Evolutionary conservation across 2,797 vertebrate species (phyloP).

Genomic region (Delichon dasypus): DNA sequence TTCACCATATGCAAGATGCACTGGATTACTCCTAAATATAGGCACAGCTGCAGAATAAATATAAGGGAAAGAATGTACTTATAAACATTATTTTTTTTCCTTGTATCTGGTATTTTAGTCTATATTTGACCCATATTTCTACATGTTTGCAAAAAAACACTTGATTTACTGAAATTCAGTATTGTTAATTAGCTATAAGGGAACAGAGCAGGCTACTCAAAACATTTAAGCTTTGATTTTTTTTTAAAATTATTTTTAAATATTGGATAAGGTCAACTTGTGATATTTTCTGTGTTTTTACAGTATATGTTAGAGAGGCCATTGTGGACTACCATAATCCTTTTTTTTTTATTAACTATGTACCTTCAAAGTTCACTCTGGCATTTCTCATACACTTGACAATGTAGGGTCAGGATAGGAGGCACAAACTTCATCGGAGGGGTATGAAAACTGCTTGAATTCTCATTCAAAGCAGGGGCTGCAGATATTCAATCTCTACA

Average conservation of each 20-base stretch:
- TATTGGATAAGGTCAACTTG: background rate
- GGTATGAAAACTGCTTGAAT: background rate
- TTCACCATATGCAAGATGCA: background rate
- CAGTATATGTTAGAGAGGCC: background rate
- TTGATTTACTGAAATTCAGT: background rate
- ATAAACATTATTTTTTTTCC: background rate
- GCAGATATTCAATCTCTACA: background rate
- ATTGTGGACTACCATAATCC: slow-evolving; percentile 39
- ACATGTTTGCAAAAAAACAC: background rate
- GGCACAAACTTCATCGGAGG: background rate
- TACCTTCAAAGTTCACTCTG: slow-evolving; percentile 51
- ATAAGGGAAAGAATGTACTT: background rate
- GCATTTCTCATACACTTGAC: slow-evolving; percentile 20
- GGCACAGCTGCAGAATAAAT: background rate
- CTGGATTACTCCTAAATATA: background rate
- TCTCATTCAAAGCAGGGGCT: background rate
- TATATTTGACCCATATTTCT: background rate
- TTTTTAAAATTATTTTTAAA: background rate
- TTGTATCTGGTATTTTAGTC: background rate
- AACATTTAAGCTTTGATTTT: background rate
- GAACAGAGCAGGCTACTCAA: background rate
- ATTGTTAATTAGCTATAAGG: background rate
- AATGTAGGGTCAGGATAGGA: background rate
- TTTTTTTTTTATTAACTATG: slow-evolving; percentile 32
- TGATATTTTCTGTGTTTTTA: slow-evolving; percentile 53